Conservation (phyloP, 2,888 invertebrate genomes). For the Tipula unca region DNA sequence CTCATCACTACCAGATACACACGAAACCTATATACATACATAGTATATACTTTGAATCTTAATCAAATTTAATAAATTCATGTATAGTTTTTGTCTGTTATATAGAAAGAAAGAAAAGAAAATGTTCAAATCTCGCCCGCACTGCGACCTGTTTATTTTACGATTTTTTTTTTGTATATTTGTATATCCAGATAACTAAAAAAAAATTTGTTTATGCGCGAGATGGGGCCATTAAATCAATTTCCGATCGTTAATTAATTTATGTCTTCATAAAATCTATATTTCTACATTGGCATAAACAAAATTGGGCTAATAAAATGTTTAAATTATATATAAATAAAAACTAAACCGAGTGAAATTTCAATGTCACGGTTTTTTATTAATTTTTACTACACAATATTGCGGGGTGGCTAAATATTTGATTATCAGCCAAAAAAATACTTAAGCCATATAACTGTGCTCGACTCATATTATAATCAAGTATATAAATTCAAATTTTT, state of each 20-base stretch:
- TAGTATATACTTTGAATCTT: too few relatives aligned
- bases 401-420: not conserved
- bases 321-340: not conserved
- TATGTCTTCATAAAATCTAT: not conserved
- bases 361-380: not conserved
- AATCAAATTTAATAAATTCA: too few relatives aligned
- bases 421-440: not conserved
- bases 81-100: too few relatives aligned
- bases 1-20: too few relatives aligned
- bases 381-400: not conserved
- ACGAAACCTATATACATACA: too few relatives aligned
- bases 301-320: not conserved
- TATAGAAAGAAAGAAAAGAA: not conserved
- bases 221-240: not conserved
- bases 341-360: not conserved
- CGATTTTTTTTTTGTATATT: not conserved
- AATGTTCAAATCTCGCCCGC: not conserved
- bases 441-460: too few relatives aligned
- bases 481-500: too few relatives aligned
- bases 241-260: conserved; percentile 2
- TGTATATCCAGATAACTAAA: not conserved
- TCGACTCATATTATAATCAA: too few relatives aligned
- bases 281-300: not conserved
- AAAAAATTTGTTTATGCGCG: not conserved
- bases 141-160: not conserved